Evolutionary conservation across 2,888 invertebrate species (phyloP).

Genomic region (Eilema sororculum): DNA sequence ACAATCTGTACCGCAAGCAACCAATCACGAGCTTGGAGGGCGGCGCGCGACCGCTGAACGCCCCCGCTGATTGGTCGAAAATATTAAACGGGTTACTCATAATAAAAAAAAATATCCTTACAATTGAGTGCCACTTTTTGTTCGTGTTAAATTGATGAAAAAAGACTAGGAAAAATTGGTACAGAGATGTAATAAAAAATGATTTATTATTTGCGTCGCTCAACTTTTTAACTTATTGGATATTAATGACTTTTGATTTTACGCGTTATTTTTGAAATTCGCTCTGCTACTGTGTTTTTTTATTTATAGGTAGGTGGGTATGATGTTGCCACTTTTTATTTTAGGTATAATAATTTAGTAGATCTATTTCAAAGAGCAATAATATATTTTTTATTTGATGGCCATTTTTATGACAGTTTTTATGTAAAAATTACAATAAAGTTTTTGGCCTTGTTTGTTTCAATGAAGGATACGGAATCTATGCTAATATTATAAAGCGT

Average conservation of each 20-base stretch:
- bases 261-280: slow-evolving; percentile 71
- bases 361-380: slow-evolving; percentile 51
- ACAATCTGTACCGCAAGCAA: slow-evolving; percentile 76
- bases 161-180: slow-evolving; percentile 82
- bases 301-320: slow-evolving; percentile 62
- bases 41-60: slow-evolving; percentile 70
- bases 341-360: slow-evolving; percentile 58
- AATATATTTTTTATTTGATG: slow-evolving; percentile 8
- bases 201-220: slow-evolving; percentile 82
- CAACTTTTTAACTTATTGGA: slow-evolving; percentile 86
- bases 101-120: slow-evolving; percentile 81
- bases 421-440: background rate
- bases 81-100: slow-evolving; percentile 81
- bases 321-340: slow-evolving; percentile 61
- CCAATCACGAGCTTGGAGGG: slow-evolving; percentile 79
- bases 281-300: slow-evolving; percentile 56
- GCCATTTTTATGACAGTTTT: slow-evolving; percentile 18
- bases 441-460: background rate
- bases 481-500: too few relatives aligned
- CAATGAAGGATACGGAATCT: too few relatives aligned
- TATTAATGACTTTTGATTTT: slow-evolving; percentile 86
- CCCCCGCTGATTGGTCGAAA: slow-evolving; percentile 75
- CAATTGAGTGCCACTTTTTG: slow-evolving; percentile 85
- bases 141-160: slow-evolving; percentile 86
- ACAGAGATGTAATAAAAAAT: slow-evolving; percentile 84